Evolutionary conservation across 2,113 vertebrate genomes (phyloP).

Genomic region (Camelus bactrianus): DNA sequence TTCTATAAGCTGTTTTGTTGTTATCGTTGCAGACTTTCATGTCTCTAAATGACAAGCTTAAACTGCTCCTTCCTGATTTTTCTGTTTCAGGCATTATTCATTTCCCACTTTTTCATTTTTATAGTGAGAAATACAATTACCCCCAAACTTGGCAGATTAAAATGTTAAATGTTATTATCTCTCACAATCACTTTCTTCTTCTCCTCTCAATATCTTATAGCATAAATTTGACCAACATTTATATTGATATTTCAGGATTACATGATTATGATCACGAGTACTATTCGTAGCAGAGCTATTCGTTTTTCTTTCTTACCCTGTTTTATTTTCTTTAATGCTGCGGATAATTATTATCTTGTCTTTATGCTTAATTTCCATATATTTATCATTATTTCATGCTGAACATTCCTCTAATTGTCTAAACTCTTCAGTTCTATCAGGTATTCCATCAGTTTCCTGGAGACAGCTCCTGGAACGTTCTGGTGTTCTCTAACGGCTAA

Average conservation of each 20-base stretch:
- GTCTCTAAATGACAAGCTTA: background rate
- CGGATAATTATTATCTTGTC: background rate
- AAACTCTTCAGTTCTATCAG: background rate
- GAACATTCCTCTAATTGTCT: background rate
- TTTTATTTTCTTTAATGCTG: background rate
- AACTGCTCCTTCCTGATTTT: background rate
- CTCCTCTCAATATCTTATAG: background rate
- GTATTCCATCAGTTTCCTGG: background rate
- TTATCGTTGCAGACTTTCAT: background rate
- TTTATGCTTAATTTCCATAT: background rate
- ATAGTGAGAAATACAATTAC: background rate
- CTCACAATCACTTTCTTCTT: background rate
- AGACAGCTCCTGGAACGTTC: background rate
- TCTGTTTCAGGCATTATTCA: background rate
- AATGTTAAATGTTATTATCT: background rate
- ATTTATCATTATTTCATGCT: background rate
- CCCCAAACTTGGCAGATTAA: background rate
- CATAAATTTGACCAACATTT: background rate
- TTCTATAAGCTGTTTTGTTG: background rate
- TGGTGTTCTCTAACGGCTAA: background rate
- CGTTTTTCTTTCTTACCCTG: background rate
- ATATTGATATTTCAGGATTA: background rate
- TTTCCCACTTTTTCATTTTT: conserved; percentile 33
- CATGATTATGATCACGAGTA: background rate
- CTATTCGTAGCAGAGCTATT: background rate